Evolutionary conservation across 2,797 vertebrate species (phyloP).

Genomic region (Mus minutoides): DNA sequence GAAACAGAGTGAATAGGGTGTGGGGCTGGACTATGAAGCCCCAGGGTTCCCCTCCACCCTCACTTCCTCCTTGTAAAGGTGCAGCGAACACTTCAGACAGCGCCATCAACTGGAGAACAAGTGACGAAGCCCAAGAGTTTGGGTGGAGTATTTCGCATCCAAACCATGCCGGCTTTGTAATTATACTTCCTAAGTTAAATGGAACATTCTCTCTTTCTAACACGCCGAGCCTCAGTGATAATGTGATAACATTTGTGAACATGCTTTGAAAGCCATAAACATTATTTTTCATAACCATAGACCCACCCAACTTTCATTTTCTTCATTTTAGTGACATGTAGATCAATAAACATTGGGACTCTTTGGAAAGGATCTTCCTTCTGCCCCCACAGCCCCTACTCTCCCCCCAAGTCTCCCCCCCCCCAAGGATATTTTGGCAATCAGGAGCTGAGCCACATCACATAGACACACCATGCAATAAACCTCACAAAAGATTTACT

Average conservation of each 20-base stretch:
- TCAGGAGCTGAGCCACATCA: background rate
- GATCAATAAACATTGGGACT: background rate
- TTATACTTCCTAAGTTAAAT: background rate
- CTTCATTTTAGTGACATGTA: background rate
- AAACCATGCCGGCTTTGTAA: background rate
- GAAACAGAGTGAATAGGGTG: background rate
- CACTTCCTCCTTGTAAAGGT: background rate
- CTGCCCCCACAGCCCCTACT: too few species aligned
- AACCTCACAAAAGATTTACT: background rate
- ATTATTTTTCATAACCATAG: constrained; percentile 11
- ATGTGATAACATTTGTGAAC: background rate
- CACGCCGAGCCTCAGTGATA: background rate
- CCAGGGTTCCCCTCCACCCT: background rate
- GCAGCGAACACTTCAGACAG: background rate
- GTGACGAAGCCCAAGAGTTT: background rate
- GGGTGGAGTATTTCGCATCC: background rate
- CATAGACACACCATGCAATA: background rate
- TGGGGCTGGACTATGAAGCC: background rate
- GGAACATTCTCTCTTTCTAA: background rate
- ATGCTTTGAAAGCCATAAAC: background rate
- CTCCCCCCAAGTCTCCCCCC: too few species aligned
- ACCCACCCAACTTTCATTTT: background rate
- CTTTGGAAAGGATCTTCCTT: background rate
- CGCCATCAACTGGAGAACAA: background rate
- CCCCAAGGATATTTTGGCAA: background rate